Evolutionary conservation across 2,797 vertebrate species (phyloP).

Genomic region (Microcaecilia unicolor): DNA sequence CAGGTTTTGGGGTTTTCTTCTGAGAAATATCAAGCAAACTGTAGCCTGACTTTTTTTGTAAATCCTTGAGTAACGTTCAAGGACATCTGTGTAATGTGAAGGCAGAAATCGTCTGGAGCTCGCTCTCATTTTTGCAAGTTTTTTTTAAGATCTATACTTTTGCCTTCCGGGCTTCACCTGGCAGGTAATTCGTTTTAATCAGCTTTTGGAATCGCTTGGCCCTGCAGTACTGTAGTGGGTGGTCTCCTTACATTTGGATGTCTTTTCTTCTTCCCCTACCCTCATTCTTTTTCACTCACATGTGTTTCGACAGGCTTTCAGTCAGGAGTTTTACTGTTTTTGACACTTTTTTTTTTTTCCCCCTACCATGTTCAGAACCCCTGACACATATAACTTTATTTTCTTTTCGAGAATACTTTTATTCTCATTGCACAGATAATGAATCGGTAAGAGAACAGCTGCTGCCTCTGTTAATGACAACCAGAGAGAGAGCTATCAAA

Average conservation of each 20-base stretch:
- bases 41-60: no score
- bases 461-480: no score
- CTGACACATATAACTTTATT: slow-evolving; percentile 1
- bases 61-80: no score
- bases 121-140: no score
- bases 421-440: slow-evolving; percentile 3
- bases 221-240: slow-evolving; percentile 7
- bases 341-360: slow-evolving; percentile 3
- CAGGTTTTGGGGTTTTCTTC: not conserved
- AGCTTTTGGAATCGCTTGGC: slow-evolving; percentile 1
- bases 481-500: slow-evolving; percentile 20
- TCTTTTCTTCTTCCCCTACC: not conserved
- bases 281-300: not conserved
- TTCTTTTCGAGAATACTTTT: slow-evolving; percentile 8
- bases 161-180: not conserved
- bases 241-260: slow-evolving; percentile 12
- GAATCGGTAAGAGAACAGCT: slow-evolving; percentile 11
- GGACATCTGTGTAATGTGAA: no score
- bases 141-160: no score
- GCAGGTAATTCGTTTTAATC: slow-evolving; percentile 2
- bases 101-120: no score
- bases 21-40: not conserved
- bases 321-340: no score
- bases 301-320: slow-evolving; percentile 19
- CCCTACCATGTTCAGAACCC: slow-evolving; percentile 1